phyloP scores from a whole-genome alignment of 2,797 vertebrate species.

The Smutsia gigantea region DNA sequence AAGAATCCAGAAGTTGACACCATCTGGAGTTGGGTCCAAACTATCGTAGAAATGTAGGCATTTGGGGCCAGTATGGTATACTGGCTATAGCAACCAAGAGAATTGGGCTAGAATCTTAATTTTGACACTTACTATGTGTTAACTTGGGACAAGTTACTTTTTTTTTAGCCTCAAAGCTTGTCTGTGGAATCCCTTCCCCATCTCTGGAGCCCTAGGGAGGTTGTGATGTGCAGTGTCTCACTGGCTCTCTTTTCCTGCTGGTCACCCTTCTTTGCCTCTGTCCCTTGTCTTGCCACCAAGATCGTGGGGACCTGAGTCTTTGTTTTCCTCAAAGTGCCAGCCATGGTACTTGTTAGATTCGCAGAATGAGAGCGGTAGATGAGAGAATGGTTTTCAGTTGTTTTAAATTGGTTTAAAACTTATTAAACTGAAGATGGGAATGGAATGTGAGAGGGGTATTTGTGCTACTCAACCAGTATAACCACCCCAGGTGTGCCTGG shows the following conservation, averaged over 20 bases:
- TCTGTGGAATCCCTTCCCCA: background rate
- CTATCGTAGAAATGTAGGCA: background rate
- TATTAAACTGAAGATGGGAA: background rate
- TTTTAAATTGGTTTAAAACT: constrained; percentile 30
- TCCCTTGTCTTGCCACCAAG: background rate
- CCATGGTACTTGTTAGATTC: background rate
- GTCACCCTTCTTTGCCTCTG: background rate
- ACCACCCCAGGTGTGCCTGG: background rate
- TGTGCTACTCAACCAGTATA: background rate
- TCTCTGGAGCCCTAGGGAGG: background rate
- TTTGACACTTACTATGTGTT: background rate
- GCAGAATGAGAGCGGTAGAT: background rate
- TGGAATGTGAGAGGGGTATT: background rate
- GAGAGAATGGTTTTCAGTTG: background rate
- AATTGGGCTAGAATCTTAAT: background rate
- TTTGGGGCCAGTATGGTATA: background rate
- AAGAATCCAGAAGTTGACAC: background rate
- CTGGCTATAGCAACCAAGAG: background rate
- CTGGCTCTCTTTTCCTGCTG: background rate
- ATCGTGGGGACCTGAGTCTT: background rate
- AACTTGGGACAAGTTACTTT: background rate
- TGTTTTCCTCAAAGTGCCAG: background rate
- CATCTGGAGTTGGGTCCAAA: background rate
- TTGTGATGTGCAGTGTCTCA: background rate
- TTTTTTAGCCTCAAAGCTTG: background rate